Percentiles rank a stretch among this genome's conserved stretches.
These are phyloP conservation scores for Siphamia tubifer DNA, from an alignment of 2,113 vertebrate species.

Conservation along the genomic window DNA sequence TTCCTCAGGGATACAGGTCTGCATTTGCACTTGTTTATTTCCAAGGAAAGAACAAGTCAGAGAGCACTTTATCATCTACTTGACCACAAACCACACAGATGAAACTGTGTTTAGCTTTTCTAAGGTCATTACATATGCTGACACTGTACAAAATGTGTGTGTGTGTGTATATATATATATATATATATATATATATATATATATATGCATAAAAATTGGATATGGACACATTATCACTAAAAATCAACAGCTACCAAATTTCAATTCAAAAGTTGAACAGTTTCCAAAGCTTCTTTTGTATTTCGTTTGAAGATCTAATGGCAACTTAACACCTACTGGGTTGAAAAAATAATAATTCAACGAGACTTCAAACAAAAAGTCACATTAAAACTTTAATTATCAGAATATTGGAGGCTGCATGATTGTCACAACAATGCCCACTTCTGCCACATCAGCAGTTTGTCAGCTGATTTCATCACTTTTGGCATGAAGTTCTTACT, in stretches of 20 bases:
- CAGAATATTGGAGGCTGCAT: not conserved
- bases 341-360: not conserved
- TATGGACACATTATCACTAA: no score
- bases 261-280: no score
- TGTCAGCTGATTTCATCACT: constrained; percentile 33
- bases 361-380: not conserved
- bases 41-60: constrained; percentile 43
- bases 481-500: not conserved
- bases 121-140: constrained; percentile 23
- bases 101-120: constrained; percentile 8
- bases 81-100: constrained; percentile 18
- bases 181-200: no score
- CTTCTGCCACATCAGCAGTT: constrained; percentile 36
- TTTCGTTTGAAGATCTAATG: no score
- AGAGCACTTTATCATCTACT: constrained; percentile 38
- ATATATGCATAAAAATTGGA: no score
- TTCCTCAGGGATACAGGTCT: constrained; percentile 78
- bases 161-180: no score
- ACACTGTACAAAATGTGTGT: constrained; percentile 7
- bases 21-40: constrained; percentile 64
- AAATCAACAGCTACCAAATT: no score
- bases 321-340: not conserved
- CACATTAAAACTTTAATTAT: not conserved
- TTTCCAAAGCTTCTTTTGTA: no score
- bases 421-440: not conserved